Base-by-base conservation (phyloP, 1,140 invertebrate species). In the Armadillidium nasatum region DNA sequence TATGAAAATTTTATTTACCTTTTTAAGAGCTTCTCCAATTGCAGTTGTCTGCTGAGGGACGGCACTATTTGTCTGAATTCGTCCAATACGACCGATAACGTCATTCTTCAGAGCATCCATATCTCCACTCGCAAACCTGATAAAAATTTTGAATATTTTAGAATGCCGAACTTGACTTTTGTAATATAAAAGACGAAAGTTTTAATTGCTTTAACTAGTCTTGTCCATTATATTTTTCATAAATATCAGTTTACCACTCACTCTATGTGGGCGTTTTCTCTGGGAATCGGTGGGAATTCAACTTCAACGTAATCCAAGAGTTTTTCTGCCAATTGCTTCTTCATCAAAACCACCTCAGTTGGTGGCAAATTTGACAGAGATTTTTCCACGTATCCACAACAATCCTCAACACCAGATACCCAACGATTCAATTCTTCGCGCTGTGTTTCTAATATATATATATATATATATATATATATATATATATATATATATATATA, bases 301-400 rank as follows among this genome's bases (percentile, higher is more conserved):
- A 85, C 82, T 68, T 84, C 81, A 10, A 83, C 84, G 46, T 87
- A 84, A 60, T 87, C 86, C 72, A 85, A 83, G 22, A 88, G 77
- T 71, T 86, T 85, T 73, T 87, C 86, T 13, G 85, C 84, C 82
- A 88, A 85, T 83, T 88, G 87, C 74, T 88, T 88, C 80, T 86
- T 87, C 11, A 88, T 85, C 71, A 88, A 82, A 43, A 88, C 83
- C 46, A 88, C 84, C 78, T 88, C 87, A 19, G 86, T 88, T 75
- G 86, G 86, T 75, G 83, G 86, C 21, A 87, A 87, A 81, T 85
- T 83, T 13, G 81, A 83, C 10, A 88, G 77, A 19, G 87, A 86
- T 74, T 86, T 86, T 78, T 87, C 85, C 19, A 82, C 78, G 43
- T 80, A 77, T 69, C 81, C 79, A 81, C 86, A 86, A 75, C 85